phyloP scores from a whole-genome alignment of 2,797 vertebrate genomes.

The Ciconia nigra region DNA sequence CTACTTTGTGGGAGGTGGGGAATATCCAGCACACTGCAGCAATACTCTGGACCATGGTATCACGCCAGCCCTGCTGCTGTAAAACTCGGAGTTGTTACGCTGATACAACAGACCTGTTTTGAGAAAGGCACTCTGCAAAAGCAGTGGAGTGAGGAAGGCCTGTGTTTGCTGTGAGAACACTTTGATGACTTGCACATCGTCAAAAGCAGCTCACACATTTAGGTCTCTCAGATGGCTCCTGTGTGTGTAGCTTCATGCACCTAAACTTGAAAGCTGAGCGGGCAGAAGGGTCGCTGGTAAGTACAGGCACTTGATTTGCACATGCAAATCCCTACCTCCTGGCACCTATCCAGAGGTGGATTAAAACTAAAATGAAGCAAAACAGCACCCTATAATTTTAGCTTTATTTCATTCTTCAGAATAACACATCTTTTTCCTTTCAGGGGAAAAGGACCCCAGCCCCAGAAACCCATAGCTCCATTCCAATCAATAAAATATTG shows the following conservation, averaged over 20 bases:
- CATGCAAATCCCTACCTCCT: background rate
- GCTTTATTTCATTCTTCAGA: background rate
- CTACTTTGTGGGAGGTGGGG: conserved; percentile 42
- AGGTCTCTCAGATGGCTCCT: background rate
- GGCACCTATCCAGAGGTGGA: background rate
- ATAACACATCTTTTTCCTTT: background rate
- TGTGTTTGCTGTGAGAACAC: background rate
- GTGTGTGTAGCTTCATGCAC: background rate
- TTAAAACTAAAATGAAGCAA: conserved; percentile 11
- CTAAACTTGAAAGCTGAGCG: background rate
- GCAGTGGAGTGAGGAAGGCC: background rate
- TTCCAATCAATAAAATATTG: background rate
- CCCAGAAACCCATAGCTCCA: background rate
- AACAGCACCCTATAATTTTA: background rate
- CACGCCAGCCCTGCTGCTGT: background rate
- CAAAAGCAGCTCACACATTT: background rate
- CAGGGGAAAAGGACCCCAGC: background rate
- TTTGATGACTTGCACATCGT: background rate
- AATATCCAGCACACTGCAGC: background rate
- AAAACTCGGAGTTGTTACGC: background rate
- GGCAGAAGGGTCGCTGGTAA: background rate
- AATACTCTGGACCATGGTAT: background rate
- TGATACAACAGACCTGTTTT: background rate
- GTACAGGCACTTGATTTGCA: background rate
- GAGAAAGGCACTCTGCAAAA: background rate